phyloP scores from a whole-genome alignment of 2,888 invertebrate species.

The Pasiphila rectangulata region DNA sequence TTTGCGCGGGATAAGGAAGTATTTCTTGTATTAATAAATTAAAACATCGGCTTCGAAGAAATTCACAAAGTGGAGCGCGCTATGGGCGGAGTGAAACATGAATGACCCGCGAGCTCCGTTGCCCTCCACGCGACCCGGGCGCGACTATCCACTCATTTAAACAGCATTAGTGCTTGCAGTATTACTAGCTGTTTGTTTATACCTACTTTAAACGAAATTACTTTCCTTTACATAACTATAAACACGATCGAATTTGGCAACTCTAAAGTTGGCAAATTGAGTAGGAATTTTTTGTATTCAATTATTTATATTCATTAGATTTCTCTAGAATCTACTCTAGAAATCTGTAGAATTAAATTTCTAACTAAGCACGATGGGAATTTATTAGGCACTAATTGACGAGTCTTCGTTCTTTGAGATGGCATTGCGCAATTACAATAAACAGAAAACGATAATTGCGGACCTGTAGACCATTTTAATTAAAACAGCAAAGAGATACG shows the following conservation, averaged over 20 bases:
- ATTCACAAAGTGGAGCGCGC: slow-evolving; percentile 53
- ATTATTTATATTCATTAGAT: too few relatives aligned
- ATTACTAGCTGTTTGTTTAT: slow-evolving; percentile 26
- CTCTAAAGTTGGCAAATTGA: neutral
- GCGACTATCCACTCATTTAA: slow-evolving; percentile 49
- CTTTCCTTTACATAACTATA: too few relatives aligned
- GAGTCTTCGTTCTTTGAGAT: slow-evolving; percentile 38
- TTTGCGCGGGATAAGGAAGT: slow-evolving; percentile 25
- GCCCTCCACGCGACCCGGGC: slow-evolving; percentile 54
- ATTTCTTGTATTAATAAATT: slow-evolving; percentile 32
- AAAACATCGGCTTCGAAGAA: slow-evolving; percentile 33
- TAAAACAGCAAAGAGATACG: slow-evolving; percentile 28
- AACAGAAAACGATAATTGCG: slow-evolving; percentile 34
- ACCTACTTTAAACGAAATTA: neutral
- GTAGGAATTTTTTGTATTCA: too few relatives aligned
- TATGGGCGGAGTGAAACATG: slow-evolving; percentile 63
- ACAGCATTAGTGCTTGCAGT: slow-evolving; percentile 42
- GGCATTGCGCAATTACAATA: slow-evolving; percentile 40
- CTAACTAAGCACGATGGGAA: neutral
- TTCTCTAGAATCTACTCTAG: neutral
- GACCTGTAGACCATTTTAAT: slow-evolving; percentile 28
- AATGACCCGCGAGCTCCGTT: slow-evolving; percentile 58
- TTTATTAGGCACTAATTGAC: slow-evolving; percentile 37
- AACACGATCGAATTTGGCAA: neutral
- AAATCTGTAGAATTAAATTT: neutral